Evolutionary conservation across 2,113 vertebrate species (phyloP).

Genomic region (Gambusia holbrooki): DNA sequence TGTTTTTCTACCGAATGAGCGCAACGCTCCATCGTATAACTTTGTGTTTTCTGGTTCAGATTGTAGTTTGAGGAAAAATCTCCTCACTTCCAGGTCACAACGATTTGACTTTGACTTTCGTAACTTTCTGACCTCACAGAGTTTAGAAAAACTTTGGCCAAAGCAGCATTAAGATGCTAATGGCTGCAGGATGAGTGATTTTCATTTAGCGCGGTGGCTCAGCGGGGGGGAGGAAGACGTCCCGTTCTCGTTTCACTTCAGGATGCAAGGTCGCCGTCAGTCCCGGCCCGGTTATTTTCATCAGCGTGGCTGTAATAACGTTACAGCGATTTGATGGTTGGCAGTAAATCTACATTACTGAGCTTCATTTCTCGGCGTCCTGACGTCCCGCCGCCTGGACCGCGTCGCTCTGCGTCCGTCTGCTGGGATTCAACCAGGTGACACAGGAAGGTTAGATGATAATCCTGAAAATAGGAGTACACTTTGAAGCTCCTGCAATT

Average conservation of each 20-base stretch:
- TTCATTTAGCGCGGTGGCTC: slow-evolving; percentile 16
- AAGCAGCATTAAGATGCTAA: slow-evolving; percentile 12
- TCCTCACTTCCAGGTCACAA: no score
- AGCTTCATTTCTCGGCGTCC: slow-evolving; percentile 4
- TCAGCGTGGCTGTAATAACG: slow-evolving; percentile 48
- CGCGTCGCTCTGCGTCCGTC: neutral
- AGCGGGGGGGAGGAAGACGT: neutral
- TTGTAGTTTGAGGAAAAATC: no score
- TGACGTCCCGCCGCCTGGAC: slow-evolving; percentile 27
- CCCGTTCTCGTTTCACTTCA: neutral
- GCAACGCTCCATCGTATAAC: no score
- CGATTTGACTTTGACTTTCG: no score
- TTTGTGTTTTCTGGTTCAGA: no score
- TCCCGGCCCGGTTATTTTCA: slow-evolving; percentile 40
- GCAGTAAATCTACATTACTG: slow-evolving; percentile 53
- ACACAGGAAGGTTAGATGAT: neutral
- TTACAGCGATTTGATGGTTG: slow-evolving; percentile 29
- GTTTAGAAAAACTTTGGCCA: no score
- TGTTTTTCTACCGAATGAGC: no score
- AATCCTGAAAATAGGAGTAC: neutral
- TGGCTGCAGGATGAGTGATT: slow-evolving; percentile 11
- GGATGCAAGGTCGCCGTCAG: slow-evolving; percentile 34
- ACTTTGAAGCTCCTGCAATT: no score
- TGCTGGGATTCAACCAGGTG: neutral
- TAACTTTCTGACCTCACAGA: neutral